Conservation (phyloP, 2,797 vertebrate genomes). For the Echeneis naucrates region DNA sequence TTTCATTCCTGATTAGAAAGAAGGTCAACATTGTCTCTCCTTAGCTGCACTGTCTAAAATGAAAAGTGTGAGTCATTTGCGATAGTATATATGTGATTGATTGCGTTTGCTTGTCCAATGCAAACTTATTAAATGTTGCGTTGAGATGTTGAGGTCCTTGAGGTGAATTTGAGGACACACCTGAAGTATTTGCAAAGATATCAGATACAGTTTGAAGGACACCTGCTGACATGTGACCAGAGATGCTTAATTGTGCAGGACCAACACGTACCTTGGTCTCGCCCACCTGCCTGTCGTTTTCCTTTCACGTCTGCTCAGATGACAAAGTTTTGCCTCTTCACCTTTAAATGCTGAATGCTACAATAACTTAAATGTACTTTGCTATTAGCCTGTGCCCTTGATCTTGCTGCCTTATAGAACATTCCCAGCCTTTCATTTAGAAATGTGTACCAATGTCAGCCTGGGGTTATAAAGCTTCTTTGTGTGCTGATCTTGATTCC, state of each 20-base stretch:
- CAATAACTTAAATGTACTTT: conserved; percentile 61
- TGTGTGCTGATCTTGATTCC: conserved; percentile 57
- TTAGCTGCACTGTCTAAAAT: conserved; percentile 64
- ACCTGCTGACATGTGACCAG: conserved; percentile 58
- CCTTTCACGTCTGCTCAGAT: conserved; percentile 49
- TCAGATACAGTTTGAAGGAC: conserved; percentile 49
- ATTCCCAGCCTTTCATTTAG: conserved; percentile 76
- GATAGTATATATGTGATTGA: conserved; percentile 56
- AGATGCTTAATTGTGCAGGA: conserved; percentile 71
- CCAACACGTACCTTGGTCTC: conserved; percentile 72
- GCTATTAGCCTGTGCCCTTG: conserved; percentile 78
- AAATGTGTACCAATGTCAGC: conserved; percentile 48
- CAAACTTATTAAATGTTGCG: conserved; percentile 43
- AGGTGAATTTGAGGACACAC: conserved; percentile 46
- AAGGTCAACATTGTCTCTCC: conserved; percentile 42
- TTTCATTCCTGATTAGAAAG: conserved; percentile 69
- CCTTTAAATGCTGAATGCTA: conserved; percentile 72
- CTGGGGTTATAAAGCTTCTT: conserved; percentile 42
- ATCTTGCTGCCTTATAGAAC: conserved; percentile 82
- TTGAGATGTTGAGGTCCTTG: conserved; percentile 32
- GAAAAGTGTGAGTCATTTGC: conserved; percentile 61
- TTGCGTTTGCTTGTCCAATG: conserved; percentile 45
- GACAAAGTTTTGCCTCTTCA: conserved; percentile 66
- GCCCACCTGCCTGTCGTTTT: conserved; percentile 48
- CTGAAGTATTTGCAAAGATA: conserved; percentile 48